Base-by-base conservation (phyloP, 2,888 invertebrate genomes). In the Drosophila picticornis region DNA sequence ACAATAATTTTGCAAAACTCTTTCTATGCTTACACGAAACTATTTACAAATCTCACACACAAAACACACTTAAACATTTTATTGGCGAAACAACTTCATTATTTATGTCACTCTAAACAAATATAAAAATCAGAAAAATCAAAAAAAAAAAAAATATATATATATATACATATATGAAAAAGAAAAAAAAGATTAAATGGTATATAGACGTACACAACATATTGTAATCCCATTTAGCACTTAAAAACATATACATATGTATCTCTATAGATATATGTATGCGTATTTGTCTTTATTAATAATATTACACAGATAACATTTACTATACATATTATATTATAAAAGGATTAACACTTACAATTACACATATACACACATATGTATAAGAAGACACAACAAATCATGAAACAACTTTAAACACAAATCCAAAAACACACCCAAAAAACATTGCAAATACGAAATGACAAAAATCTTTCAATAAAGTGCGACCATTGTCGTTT, bases 401-500 rank as follows among this genome's bases (percentile, higher is more conserved):
- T 55, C 65, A 64, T 40, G 36, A 65, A 74, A 72, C 74, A 80
- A 72, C 79, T 75, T 68, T 80, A 81, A 88, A 80, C 79, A 76
- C 72, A 72, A 70, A 72, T 73, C 72, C 52, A 38, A 61, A 61
- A 64, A 84, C 25, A n/a, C 34, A 81, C 46, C 27, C 77, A 77
- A 75, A 75, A 75, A 72, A 75, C 51, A 56, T 55, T 63, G 32
- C 31, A 69, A 63, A 77, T 52, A 67, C 62, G 43, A 70, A 80
- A 70, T 63, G 66, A 77, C 40, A 64, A 72, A 71, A 86, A 81
- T 82, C 84, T 87, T 91, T 91, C 89, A 92, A 91, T 91, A 92
- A 91, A 92, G 89, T 80, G 84, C 91, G 91, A 88, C 90, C 78
- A 79, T 85, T 83, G 89, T 88, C 91, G 91, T 87, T 91, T 91